phyloP scores from a whole-genome alignment of 23 tunicate species.

The Halocynthia aurantium region DNA sequence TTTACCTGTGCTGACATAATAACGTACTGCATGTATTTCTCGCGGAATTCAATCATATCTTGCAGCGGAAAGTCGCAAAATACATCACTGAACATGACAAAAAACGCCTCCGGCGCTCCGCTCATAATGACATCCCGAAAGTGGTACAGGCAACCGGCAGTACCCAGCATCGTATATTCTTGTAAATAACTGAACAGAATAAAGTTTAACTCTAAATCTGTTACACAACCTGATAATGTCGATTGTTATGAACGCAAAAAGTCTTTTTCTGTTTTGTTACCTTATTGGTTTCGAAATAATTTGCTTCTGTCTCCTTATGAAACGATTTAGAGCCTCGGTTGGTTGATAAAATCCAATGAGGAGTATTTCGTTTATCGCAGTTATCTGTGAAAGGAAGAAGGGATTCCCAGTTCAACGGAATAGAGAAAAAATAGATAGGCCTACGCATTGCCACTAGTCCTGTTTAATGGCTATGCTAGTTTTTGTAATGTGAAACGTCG shows the following conservation, averaged over 20 bases:
- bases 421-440: neutral
- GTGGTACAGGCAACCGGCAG: slow-evolving; percentile 92
- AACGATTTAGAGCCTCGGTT: slow-evolving; percentile 84
- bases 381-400: slow-evolving; percentile 15
- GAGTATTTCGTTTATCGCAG: slow-evolving; percentile 58
- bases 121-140: slow-evolving; percentile 93
- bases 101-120: slow-evolving; percentile 78
- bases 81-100: slow-evolving; percentile 92
- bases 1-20: slow-evolving; percentile 76
- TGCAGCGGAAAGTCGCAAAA: slow-evolving; percentile 86
- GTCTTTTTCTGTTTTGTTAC: slow-evolving; percentile 12
- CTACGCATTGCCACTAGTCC: neutral
- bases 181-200: slow-evolving; percentile 66
- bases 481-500: neutral
- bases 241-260: too few relatives aligned
- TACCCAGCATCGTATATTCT: slow-evolving; percentile 95
- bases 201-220: neutral
- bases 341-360: slow-evolving; percentile 96
- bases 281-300: slow-evolving; percentile 55
- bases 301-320: slow-evolving; percentile 66
- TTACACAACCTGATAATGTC: too few relatives aligned
- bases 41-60: slow-evolving; percentile 81
- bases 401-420: too few relatives aligned
- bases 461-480: too few relatives aligned
- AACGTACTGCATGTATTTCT: slow-evolving; percentile 87